Percentiles rank a stretch among this genome's conserved stretches.
phyloP scores from a whole-genome alignment of 92 coral and sea anemone genomes.

The Zoanthus gigantus region DNA sequence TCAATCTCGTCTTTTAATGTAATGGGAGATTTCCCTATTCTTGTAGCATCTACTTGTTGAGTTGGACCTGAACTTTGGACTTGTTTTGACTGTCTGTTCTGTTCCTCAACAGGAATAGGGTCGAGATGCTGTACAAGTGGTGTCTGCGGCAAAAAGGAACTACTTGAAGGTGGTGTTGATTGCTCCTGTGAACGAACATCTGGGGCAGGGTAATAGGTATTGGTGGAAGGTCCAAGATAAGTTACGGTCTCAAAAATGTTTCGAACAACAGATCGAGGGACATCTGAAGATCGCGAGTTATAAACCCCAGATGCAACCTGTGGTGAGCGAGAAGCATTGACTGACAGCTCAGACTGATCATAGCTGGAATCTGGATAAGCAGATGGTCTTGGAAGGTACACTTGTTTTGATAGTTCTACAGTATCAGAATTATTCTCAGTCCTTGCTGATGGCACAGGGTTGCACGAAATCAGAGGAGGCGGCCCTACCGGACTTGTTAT shows the following conservation, averaged over 20 bases:
- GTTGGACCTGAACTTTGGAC: neutral
- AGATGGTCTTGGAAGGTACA: slow-evolving; percentile 24
- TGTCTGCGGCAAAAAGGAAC: neutral
- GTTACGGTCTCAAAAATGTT: slow-evolving; percentile 80
- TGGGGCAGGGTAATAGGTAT: neutral
- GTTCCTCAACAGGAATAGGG: neutral
- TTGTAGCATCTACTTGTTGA: slow-evolving; percentile 28
- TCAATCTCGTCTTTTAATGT: neutral
- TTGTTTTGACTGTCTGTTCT: neutral
- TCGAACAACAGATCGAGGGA: slow-evolving; percentile 56
- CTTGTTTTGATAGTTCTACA: slow-evolving; percentile 20
- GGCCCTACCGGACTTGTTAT: slow-evolving; percentile 73
- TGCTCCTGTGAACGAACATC: slow-evolving; percentile 15
- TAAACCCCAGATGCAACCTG: neutral
- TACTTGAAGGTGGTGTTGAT: neutral
- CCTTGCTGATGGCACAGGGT: slow-evolving; percentile 51
- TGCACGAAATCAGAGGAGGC: slow-evolving; percentile 79
- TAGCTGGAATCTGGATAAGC: slow-evolving; percentile 26
- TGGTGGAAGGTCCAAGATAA: slow-evolving; percentile 50
- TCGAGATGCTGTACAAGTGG: neutral
- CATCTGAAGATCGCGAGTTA: neutral
- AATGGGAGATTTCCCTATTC: neutral
- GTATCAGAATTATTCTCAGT: slow-evolving; percentile 33
- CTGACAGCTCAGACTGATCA: neutral
- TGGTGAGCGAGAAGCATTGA: neutral